Conservation (phyloP, 2,113 vertebrate genomes). For the Electrona antarctica region DNA sequence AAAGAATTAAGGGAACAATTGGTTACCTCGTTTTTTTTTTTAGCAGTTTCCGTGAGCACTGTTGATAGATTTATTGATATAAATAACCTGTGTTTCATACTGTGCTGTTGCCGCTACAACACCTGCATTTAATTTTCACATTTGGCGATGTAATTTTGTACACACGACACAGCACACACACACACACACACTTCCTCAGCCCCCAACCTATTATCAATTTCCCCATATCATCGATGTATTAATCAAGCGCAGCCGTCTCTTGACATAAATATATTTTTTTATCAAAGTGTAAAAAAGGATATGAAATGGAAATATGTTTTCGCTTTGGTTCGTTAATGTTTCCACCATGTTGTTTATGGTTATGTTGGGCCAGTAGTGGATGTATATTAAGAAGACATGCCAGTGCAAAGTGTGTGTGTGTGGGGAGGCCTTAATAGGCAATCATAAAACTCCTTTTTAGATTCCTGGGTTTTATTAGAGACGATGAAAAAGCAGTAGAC, state of each 20-base stretch:
- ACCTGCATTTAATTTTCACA: no score
- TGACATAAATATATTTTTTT: background rate
- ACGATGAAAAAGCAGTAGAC: conserved; percentile 56
- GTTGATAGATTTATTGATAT: no score
- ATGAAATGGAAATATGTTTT: conserved; percentile 19
- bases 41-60: no score
- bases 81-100: background rate
- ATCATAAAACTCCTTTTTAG: conserved; percentile 68
- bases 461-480: conserved; percentile 68
- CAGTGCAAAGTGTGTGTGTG: conserved; percentile 64
- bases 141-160: background rate
- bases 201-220: background rate
- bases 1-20: no score
- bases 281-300: background rate
- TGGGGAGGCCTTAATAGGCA: conserved; percentile 59
- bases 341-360: conserved; percentile 40
- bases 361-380: conserved; percentile 25
- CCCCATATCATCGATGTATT: background rate
- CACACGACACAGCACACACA: background rate
- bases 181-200: background rate
- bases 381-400: conserved; percentile 53
- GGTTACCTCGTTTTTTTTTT: no score
- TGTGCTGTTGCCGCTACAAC: background rate
- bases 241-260: background rate
- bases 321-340: conserved; percentile 22